These are phyloP conservation scores for Tenthredo notha DNA, from an alignment of 2,888 invertebrate species.

Conservation along the genomic window DNA sequence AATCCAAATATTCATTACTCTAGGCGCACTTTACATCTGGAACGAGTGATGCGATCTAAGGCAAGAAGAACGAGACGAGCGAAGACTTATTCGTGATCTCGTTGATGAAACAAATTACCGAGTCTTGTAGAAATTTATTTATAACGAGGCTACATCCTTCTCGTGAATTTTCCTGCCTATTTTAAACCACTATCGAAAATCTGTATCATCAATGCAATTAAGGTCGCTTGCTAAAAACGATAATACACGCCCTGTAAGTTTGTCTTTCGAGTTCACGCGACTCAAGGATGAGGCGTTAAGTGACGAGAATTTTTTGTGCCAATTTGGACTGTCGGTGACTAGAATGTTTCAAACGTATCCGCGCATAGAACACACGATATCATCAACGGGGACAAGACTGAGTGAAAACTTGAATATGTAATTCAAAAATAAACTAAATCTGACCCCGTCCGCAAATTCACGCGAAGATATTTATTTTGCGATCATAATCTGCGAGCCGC, in stretches of 20 bases:
- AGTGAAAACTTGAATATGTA: not conserved
- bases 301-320: conserved; percentile 14
- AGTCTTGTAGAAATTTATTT: not conserved
- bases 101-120: not conserved
- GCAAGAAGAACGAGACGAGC: not conserved
- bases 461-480: not conserved
- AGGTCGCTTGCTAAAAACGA: not conserved
- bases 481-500: not conserved
- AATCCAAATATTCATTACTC: conserved; percentile 4
- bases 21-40: not conserved
- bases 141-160: not conserved
- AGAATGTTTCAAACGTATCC: not conserved
- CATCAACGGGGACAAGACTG: not conserved
- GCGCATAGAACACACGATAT: not conserved
- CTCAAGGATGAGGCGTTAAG: conserved; percentile 14
- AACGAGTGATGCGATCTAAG: not conserved
- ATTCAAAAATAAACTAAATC: not conserved
- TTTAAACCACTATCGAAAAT: not conserved
- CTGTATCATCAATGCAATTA: not conserved
- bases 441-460: not conserved
- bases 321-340: not conserved
- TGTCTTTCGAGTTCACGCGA: conserved; percentile 8
- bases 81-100: not conserved
- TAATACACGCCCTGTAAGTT: conserved; percentile 22
- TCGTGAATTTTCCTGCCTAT: not conserved